These are phyloP conservation scores for Vipera latastei DNA, from an alignment of 2,797 vertebrate species.

Conservation along the genomic window DNA sequence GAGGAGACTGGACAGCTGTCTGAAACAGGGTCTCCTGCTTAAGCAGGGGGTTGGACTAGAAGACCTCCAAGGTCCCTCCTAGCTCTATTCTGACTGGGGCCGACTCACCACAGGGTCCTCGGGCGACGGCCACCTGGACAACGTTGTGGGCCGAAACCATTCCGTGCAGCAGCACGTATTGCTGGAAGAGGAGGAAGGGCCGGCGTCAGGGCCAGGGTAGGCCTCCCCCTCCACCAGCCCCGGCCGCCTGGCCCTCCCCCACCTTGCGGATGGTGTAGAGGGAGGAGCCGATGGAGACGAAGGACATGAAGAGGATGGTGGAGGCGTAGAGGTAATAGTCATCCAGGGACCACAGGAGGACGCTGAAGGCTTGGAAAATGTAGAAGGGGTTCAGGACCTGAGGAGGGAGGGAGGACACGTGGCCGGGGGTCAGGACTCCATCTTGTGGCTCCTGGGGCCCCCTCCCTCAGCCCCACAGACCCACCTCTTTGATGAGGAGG, in stretches of 20 bases:
- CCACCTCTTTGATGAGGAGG: conserved; percentile 24
- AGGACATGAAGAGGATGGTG: conserved; percentile 51
- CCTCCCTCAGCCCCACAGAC: neutral
- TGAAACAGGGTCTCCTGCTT: too few species aligned
- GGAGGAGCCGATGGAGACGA: conserved; percentile 44
- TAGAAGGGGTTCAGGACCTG: conserved; percentile 55
- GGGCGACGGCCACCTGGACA: conserved; percentile 33
- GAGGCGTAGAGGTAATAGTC: conserved; percentile 51
- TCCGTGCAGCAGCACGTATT: conserved; percentile 50
- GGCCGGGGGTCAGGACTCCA: neutral
- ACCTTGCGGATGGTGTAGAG: conserved; percentile 52
- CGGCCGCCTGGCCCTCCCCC: neutral
- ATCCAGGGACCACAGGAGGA: conserved; percentile 48
- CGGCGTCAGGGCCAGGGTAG: neutral
- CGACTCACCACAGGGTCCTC: conserved; percentile 30
- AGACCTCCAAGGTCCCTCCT: too few species aligned
- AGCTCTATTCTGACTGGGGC: too few species aligned
- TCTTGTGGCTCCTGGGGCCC: neutral
- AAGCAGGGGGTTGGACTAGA: too few species aligned
- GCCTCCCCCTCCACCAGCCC: neutral
- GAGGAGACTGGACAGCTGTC: too few species aligned
- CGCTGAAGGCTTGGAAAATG: conserved; percentile 53
- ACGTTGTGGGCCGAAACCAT: conserved; percentile 52
- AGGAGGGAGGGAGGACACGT: neutral
- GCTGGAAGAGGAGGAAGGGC: conserved; percentile 22